A percentile compares a stretch with the other conserved stretches of the same genome.
Conservation (phyloP, 2,113 vertebrate species). For the Nycticorax nycticorax region DNA sequence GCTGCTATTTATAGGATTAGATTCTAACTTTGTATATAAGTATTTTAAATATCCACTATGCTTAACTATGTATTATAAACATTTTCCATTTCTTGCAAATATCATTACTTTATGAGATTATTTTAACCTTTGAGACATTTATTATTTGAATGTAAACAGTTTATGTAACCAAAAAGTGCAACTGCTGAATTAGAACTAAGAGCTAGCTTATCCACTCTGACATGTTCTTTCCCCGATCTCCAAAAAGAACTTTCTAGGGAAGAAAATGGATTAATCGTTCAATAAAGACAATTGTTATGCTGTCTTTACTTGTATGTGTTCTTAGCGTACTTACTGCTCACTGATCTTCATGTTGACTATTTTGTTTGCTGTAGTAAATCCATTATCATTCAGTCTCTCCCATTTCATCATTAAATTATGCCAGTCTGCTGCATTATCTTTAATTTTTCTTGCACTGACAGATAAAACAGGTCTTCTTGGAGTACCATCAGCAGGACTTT, state of each 20-base stretch:
- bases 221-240: neutral
- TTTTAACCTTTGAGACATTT: neutral
- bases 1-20: neutral
- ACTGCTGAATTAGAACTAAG: neutral
- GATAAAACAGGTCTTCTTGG: constrained; percentile 81
- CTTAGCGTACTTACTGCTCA: constrained; percentile 72
- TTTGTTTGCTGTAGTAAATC: constrained; percentile 75
- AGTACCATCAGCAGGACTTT: constrained; percentile 54
- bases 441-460: constrained; percentile 89
- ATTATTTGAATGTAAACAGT: neutral
- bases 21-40: neutral
- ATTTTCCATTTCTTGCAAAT: neutral
- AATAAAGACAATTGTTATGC: neutral
- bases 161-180: neutral
- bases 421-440: constrained; percentile 94
- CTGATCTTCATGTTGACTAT: constrained; percentile 83
- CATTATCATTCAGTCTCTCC: constrained; percentile 84
- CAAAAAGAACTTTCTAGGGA: neutral
- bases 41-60: neutral
- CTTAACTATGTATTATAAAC: neutral
- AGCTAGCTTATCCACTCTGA: neutral
- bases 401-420: constrained; percentile 92
- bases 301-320: neutral
- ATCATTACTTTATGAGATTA: neutral
- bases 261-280: neutral